Percentiles rank a stretch among this genome's conserved stretches.
Evolutionary conservation across 2,797 vertebrate species (phyloP).

Genomic region (Odontamblyopus rebecca): DNA sequence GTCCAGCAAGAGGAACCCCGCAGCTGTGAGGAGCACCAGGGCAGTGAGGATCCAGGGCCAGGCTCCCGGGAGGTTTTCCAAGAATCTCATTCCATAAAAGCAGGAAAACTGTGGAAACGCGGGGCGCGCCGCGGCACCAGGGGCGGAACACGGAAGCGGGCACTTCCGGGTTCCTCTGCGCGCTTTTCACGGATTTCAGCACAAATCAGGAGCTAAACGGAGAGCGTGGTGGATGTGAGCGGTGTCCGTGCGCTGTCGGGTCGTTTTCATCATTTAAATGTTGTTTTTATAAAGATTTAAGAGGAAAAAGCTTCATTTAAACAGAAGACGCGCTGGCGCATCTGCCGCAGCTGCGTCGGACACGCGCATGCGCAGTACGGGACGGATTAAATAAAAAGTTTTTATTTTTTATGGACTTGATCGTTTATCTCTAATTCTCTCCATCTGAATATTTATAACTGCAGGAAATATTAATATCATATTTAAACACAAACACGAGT

Average conservation of each 20-base stretch:
- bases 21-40: slow-evolving; percentile 49
- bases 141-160: not conserved
- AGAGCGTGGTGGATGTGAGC: not conserved
- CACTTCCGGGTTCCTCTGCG: slow-evolving; percentile 59
- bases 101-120: too few relatives aligned
- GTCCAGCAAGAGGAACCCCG: slow-evolving; percentile 59
- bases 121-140: not conserved
- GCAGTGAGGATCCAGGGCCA: slow-evolving; percentile 33
- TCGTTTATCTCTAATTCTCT: too few relatives aligned
- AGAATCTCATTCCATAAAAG: slow-evolving; percentile 30
- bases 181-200: too few relatives aligned
- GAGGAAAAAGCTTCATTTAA: not conserved
- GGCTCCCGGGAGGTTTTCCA: slow-evolving; percentile 30
- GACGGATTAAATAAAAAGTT: too few relatives aligned
- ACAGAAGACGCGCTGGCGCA: not conserved
- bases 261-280: not conserved
- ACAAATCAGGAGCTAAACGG: not conserved
- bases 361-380: slow-evolving; percentile 1
- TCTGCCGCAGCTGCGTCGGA: not conserved
- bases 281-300: not conserved
- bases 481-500: too few relatives aligned
- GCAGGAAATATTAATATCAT: too few relatives aligned
- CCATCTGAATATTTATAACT: too few relatives aligned
- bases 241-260: too few relatives aligned
- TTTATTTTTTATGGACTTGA: too few relatives aligned